Evolutionary conservation across 2,797 vertebrate genomes (phyloP).

Genomic region (Myotis planiceps): DNA sequence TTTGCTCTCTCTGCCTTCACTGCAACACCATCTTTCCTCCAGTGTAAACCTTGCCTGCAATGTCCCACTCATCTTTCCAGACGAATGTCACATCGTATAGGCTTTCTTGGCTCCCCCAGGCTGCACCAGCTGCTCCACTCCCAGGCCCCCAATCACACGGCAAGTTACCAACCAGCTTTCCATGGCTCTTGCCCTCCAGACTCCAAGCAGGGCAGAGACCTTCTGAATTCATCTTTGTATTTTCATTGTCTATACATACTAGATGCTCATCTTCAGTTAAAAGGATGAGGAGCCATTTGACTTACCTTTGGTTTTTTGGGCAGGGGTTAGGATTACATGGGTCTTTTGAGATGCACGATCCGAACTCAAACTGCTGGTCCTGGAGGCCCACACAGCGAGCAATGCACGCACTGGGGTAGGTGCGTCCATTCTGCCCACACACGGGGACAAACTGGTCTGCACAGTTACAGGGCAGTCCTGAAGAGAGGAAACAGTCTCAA

Average conservation of each 20-base stretch:
- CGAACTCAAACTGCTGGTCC: constrained; percentile 95
- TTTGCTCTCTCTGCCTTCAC: neutral
- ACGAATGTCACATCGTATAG: neutral
- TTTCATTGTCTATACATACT: neutral
- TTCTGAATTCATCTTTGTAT: neutral
- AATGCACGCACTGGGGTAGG: constrained; percentile 96
- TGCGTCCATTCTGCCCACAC: constrained; percentile 95
- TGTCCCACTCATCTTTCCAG: neutral
- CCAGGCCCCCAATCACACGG: neutral
- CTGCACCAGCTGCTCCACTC: neutral
- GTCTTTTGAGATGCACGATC: constrained; percentile 92
- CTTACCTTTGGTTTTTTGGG: constrained; percentile 93
- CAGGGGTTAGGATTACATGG: constrained; percentile 93
- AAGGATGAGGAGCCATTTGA: constrained; percentile 5
- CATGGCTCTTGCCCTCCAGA: neutral
- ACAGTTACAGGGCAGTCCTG: constrained; percentile 96
- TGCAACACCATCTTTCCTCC: neutral
- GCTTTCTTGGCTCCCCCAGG: neutral
- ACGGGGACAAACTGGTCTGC: constrained; percentile 96
- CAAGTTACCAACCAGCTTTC: neutral
- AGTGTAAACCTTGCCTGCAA: neutral
- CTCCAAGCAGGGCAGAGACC: neutral
- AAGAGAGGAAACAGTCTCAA: constrained; percentile 41
- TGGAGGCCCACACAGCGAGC: constrained; percentile 96
- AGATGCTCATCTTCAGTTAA: neutral